Evolutionary conservation across 2,888 invertebrate genomes (phyloP), one percentile per base, ranked within the genome.

Genomic region (Tenthredo scrophulariae): DNA sequence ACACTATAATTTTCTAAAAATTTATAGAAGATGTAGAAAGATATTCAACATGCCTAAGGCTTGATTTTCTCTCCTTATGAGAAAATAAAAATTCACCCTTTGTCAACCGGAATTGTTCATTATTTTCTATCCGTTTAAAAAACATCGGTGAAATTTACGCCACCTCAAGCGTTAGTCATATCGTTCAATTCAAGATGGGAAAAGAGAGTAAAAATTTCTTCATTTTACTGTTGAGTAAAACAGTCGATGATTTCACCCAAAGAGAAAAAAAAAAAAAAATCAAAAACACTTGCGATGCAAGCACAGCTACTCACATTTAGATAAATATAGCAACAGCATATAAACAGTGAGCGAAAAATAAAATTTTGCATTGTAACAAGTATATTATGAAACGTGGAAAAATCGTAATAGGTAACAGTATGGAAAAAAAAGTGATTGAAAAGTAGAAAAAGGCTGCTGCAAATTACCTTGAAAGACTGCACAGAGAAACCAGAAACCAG

Each of bases 401-500:
- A 54, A 50, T 50, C n/a, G 77, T 37, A 54, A 77, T 33, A 77
- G 10, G 18, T 43, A 37, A 40, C 46, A 54, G 29, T 77, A 65
- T 85, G 29, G 46, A 72, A 82, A 84, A 84, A 86, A 50, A 74
- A 84, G 46, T 74, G 85, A 80, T 72, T 72, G 65, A 84, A 87
- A 87, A 89, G 86, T 88, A 88, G 88, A 90, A 89, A 89, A 89
- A 89, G 91, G 86, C 87, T 87, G 89, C 88, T 89, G 89, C 88
- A 89, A 92, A 92, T 93, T 93, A 93, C 92, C 92, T 93, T 92
- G 91, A 93, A 93, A 89, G 92, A 92, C 92, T 93, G 92, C 92
- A 91, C 90, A 92, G 92, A 91, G 92, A 91, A 92, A 91, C 92
- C 92, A 90, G 92, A 91, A 92, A 92, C 92, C 92, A 89, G 90